Evolutionary conservation across 1,140 invertebrate species (phyloP), one percentile per base, ranked within the genome.

Genomic region (Gonatopus flavifemur): DNA sequence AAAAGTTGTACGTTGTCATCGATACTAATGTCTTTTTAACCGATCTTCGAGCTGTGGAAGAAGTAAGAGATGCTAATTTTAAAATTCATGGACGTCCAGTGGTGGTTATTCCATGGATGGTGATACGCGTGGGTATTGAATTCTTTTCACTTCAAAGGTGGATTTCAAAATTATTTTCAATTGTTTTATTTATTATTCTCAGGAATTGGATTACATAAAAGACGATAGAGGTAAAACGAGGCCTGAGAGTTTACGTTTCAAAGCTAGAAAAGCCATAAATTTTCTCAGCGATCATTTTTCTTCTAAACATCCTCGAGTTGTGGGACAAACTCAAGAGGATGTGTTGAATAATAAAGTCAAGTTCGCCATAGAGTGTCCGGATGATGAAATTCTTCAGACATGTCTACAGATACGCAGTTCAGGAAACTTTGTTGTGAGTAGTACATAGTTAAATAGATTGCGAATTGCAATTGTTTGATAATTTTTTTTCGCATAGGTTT

Each of bases 21-120:
- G 76, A 79, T 45, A 79, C 76, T 44, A 79, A 79, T 52, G 74
- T 79, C n/a, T 77, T 77, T 57, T 46, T 79, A 1, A 63, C 70
- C 24, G 67, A 75, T 55, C 53, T 79, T 28, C 13, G 54, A 9
- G 50, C 50, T 32, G 28, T 79, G 15, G 53, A 67, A 46, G 37
- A 67, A 39, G 50, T 64, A n/a, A 56, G 59, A 37, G 67, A 72
- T 33, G 43, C 53, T 7, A 18, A 36, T 13, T 72, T 74, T 28
- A 64, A 57, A 15, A 64, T 32, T 12, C 69, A 67, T 49, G 65
- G 66, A 21, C 60, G 58, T 24, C 67, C 73, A n/a, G 50, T 69
- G 9, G 67, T 77, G 21, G 67, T 73, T 31, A 52, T 77, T 22
- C 74, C 74, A 35, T 78, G 75, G 75, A 75, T 69, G 35, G 74